Evolutionary conservation across 2,113 vertebrate genomes (phyloP).

Genomic region (Oxyura jamaicensis): DNA sequence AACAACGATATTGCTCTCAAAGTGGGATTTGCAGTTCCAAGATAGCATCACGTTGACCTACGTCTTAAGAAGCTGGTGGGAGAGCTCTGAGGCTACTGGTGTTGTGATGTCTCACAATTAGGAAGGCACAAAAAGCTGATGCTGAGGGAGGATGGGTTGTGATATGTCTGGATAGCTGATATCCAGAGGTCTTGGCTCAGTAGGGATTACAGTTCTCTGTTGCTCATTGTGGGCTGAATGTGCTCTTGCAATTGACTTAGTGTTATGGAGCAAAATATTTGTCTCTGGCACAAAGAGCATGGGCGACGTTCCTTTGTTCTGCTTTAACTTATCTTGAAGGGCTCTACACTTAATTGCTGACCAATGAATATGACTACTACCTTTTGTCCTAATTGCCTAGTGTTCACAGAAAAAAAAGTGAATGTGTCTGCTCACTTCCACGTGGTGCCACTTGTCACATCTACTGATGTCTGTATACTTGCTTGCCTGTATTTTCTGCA

Average conservation of each 20-base stretch:
- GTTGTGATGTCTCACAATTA: neutral
- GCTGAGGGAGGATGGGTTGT: neutral
- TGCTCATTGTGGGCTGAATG: slow-evolving; percentile 22
- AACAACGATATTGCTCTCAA: neutral
- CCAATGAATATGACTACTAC: slow-evolving; percentile 29
- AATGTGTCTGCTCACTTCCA: neutral
- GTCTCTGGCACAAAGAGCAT: neutral
- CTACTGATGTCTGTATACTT: neutral
- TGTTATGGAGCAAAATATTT: neutral
- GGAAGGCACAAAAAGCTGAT: slow-evolving; percentile 31
- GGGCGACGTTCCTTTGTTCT: slow-evolving; percentile 15
- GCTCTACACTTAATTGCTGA: slow-evolving; percentile 42
- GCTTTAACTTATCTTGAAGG: slow-evolving; percentile 53
- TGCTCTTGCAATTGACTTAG: slow-evolving; percentile 25
- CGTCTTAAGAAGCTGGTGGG: neutral
- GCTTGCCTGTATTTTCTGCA: neutral
- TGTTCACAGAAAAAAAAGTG: neutral
- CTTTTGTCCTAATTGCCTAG: slow-evolving; percentile 13
- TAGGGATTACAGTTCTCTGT: slow-evolving; percentile 23
- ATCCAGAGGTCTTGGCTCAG: neutral
- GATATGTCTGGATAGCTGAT: neutral
- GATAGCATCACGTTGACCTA: neutral
- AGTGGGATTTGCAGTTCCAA: neutral
- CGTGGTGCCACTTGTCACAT: neutral
- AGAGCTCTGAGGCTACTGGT: neutral